These are phyloP conservation scores for Brevimyrus niger DNA, from an alignment of 2,113 vertebrate species.

Conservation along the genomic window DNA sequence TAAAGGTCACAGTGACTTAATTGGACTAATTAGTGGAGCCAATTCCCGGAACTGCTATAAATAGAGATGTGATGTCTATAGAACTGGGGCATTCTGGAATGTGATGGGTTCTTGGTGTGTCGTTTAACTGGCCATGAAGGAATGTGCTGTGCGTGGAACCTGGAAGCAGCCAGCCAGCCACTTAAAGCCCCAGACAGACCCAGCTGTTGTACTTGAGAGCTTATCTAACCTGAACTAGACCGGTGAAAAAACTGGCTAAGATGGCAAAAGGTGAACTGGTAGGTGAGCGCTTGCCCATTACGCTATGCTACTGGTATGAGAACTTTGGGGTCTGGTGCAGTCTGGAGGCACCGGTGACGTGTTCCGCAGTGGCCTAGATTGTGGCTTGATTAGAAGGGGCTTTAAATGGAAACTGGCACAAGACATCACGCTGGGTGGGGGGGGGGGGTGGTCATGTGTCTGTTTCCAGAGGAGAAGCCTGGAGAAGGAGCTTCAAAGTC, in stretches of 20 bases:
- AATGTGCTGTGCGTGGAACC: background rate
- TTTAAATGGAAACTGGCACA: slow-evolving; percentile 26
- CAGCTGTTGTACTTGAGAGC: background rate
- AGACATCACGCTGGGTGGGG: slow-evolving; percentile 15
- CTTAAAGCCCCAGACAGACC: background rate
- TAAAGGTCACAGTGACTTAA: background rate
- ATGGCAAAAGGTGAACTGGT: background rate
- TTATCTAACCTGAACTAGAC: background rate
- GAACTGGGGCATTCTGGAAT: background rate
- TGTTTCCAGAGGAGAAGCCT: slow-evolving; percentile 28
- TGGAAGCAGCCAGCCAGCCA: background rate
- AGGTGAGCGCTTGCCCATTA: background rate
- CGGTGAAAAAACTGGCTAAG: background rate
- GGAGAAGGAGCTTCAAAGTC: background rate
- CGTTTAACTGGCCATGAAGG: background rate
- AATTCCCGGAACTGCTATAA: background rate
- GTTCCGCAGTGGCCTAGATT: slow-evolving; percentile 40
- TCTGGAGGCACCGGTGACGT: background rate
- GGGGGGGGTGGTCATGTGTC: slow-evolving; percentile 20
- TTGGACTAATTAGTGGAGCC: background rate
- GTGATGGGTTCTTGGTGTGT: background rate
- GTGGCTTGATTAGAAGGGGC: slow-evolving; percentile 45
- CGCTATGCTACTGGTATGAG: background rate
- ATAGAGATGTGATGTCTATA: background rate
- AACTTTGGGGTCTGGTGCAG: background rate